Conservation (phyloP, 2,888 invertebrate species). For the Macaria notata region DNA sequence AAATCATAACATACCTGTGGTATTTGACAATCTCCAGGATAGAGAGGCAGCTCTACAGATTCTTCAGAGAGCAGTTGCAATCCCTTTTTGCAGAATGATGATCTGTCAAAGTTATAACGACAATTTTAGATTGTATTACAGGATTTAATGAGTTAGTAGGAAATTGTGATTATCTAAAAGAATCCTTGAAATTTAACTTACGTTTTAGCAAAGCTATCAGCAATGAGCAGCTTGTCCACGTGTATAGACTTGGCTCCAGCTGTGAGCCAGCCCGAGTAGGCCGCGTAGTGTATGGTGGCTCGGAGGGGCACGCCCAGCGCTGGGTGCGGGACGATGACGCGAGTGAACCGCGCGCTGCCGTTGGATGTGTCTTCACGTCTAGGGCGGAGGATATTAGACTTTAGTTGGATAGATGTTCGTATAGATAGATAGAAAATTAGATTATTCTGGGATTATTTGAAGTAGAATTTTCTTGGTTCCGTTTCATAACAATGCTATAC, state of each 20-base stretch:
- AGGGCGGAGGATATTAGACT: constrained; percentile 11
- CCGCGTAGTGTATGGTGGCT: constrained; percentile 90
- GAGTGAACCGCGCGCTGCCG: constrained; percentile 88
- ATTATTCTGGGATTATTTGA: no score
- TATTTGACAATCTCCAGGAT: constrained; percentile 89
- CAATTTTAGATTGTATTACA: no score
- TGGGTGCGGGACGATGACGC: constrained; percentile 94
- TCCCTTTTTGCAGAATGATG: constrained; percentile 90
- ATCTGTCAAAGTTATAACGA: constrained; percentile 66
- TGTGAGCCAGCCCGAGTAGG: constrained; percentile 95
- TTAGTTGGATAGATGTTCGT: no score
- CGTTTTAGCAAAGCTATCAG: constrained; percentile 93
- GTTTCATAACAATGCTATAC: no score
- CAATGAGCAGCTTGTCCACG: constrained; percentile 91
- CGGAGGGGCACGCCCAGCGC: constrained; percentile 88
- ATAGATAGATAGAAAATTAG: no score
- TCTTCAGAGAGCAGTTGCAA: constrained; percentile 88
- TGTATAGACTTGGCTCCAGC: constrained; percentile 91
- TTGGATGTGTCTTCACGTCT: constrained; percentile 90
- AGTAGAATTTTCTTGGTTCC: no score
- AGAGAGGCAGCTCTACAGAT: constrained; percentile 87
- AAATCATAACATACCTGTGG: constrained; percentile 65
- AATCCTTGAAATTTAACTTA: constrained; percentile 48
- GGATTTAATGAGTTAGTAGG: no score
- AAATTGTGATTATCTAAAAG: no score